These are phyloP conservation scores for Polypterus senegalus DNA, from an alignment of 2,113 vertebrate species.

Conservation along the genomic window DNA sequence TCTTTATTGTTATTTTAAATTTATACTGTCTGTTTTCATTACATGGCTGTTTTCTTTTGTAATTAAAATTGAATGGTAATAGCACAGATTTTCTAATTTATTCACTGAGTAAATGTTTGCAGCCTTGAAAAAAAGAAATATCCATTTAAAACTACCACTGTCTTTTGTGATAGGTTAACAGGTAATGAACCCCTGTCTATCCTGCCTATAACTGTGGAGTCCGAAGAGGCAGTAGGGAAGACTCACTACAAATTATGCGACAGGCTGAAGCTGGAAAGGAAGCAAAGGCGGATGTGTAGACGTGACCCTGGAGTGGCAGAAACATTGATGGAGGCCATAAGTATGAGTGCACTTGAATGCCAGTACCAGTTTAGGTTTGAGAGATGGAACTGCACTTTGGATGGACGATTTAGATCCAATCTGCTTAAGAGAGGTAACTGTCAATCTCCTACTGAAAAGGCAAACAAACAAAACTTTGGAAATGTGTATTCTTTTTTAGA, in stretches of 20 bases:
- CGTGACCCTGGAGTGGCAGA: slow-evolving; percentile 89
- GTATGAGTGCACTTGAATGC: slow-evolving; percentile 88
- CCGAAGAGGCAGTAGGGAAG: slow-evolving; percentile 69
- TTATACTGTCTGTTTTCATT: no score
- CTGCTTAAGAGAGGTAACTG: slow-evolving; percentile 77
- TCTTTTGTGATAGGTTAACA: slow-evolving; percentile 61
- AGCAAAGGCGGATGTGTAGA: slow-evolving; percentile 91
- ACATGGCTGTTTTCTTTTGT: no score
- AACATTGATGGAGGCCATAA: slow-evolving; percentile 89
- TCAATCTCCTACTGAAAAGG: fast-evolving
- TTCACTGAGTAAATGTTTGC: no score
- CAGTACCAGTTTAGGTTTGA: slow-evolving; percentile 97
- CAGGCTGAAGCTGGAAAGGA: slow-evolving; percentile 92
- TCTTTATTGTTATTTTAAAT: no score
- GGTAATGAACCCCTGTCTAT: slow-evolving; percentile 90
- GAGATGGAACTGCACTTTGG: slow-evolving; percentile 95
- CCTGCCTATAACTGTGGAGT: slow-evolving; percentile 81
- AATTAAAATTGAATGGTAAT: no score
- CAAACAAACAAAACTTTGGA: no score
- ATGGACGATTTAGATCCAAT: slow-evolving; percentile 81
- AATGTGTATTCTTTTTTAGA: no score
- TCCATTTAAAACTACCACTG: no score
- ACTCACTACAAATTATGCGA: slow-evolving; percentile 94
- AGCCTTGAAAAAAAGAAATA: no score
- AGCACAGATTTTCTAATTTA: no score